phyloP scores from a whole-genome alignment of 37 sponge, comb jelly and placozoan genomes.

The Beroe forskalii region DNA sequence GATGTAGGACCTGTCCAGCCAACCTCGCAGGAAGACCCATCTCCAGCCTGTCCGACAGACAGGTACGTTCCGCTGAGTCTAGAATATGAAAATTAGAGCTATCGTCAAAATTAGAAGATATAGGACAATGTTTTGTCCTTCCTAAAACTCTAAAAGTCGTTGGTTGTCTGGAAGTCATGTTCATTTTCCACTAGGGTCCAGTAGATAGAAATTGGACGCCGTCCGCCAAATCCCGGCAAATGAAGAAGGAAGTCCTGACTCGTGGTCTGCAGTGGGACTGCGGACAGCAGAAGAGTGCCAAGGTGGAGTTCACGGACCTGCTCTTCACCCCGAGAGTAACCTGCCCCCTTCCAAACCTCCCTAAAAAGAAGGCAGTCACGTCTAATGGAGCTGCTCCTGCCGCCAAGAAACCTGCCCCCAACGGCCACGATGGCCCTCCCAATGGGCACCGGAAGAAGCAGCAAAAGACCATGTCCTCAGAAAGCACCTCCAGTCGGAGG shows the following conservation, averaged over 20 bases:
- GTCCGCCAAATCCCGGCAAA: constrained; percentile 49
- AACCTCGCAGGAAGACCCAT: constrained; percentile 24
- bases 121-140: no score
- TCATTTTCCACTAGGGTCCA: not conserved
- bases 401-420: not conserved
- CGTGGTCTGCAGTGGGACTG: constrained; percentile 52
- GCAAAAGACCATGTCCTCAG: not conserved
- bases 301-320: constrained; percentile 56
- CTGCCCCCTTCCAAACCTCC: not conserved
- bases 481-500: not conserved
- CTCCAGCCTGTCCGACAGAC: constrained; percentile 52
- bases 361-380: no score
- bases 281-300: constrained; percentile 9
- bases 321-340: constrained; percentile 30
- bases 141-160: no score
- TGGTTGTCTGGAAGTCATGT: no score
- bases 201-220: constrained; percentile 13
- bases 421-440: not conserved
- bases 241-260: constrained; percentile 50
- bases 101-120: not conserved
- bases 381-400: not conserved
- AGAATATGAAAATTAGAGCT: no score
- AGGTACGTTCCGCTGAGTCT: no score
- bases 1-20: constrained; percentile 46
- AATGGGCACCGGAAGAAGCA: not conserved